Base-by-base conservation (phyloP, 92 coral and sea anemone species). In the Epizoanthus scotinus region DNA sequence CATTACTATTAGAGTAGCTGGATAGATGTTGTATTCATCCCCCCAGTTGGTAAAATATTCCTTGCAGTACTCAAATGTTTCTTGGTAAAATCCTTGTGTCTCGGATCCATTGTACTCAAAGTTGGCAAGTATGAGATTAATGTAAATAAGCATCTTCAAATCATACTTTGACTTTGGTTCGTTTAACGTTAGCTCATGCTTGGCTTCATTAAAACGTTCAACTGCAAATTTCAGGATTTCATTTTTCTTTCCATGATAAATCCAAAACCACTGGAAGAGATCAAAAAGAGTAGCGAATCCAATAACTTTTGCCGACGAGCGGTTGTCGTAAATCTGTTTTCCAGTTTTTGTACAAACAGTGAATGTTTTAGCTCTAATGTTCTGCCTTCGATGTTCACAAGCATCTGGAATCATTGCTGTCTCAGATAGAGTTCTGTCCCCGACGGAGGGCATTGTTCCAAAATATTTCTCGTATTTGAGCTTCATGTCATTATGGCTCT, bases 191-290 rank as follows among this genome's bases (percentile, higher is more conserved):
- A 74, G 67, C 20, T 31, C 67, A 21, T 38, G 8, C 47, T 74
- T 74, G 54, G 67, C 80, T 34, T 34, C n/a, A 57, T 56, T 58
- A 21, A 74, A 59, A 58, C 21, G 80, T 4, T 36, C 13, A 20
- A 74, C 57, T 57, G 80, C 80, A 19, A 74, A 57, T 5, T 5
- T 18, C 36, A 36, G 58, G 29, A 58, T 53, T 0, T 74, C 67
- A 22, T 71, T 40, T 57, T 59, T 74, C 24, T 74, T 74, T 25
- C 80, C 80, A 8, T 56, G 58, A 2, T 29, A 74, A n/a, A 74
- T 18, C 80, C 80, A 74, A 34, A 74, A 74, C 80, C 80, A 74
- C 27, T 74, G 80, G 31, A 74, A 74, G 25, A 74, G 42, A 54
- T 74, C 80, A 1, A 74, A 74, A 58, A 74, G 67, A 20, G 15